A percentile compares a stretch with the other conserved stretches of the same genome.
These are phyloP conservation scores for Erpornis zantholeuca DNA, from an alignment of 2,113 vertebrate genomes.

Conservation along the genomic window DNA sequence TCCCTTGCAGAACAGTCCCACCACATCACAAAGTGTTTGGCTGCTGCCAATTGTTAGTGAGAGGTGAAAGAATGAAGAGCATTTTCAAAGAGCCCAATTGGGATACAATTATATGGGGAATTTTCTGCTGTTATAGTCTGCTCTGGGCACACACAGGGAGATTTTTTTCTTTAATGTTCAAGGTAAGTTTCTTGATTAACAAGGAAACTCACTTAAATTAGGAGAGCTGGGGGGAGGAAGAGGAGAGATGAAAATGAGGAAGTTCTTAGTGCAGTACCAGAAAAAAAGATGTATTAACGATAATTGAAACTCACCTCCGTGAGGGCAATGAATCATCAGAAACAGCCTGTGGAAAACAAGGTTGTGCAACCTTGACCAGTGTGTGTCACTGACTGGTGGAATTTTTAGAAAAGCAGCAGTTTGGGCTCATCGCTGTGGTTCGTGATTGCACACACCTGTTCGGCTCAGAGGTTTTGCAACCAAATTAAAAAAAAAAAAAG, in stretches of 20 bases:
- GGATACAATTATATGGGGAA: background rate
- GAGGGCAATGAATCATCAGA: conserved; percentile 83
- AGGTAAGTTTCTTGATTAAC: background rate
- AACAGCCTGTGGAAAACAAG: conserved; percentile 81
- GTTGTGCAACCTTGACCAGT: conserved; percentile 84
- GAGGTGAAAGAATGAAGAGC: background rate
- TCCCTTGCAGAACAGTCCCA: background rate
- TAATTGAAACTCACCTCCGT: conserved; percentile 80
- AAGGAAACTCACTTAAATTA: background rate
- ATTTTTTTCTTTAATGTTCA: background rate
- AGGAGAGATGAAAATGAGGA: conserved; percentile 71
- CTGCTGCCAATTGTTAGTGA: background rate
- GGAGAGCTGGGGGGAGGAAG: background rate
- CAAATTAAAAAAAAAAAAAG: conserved; percentile 73
- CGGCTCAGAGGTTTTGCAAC: conserved; percentile 82
- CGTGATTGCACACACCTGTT: conserved; percentile 88
- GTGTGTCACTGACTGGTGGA: conserved; percentile 78
- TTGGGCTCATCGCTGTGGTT: conserved; percentile 81
- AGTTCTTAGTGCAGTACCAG: conserved; percentile 68
- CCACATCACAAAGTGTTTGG: background rate
- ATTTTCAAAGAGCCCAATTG: background rate
- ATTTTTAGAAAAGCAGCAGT: conserved; percentile 86
- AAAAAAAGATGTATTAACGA: conserved; percentile 64
- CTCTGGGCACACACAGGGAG: background rate
- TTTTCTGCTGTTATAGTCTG: background rate